Percentiles rank a stretch among this genome's conserved stretches.
Evolutionary conservation across 2,797 vertebrate genomes (phyloP).

Genomic region (Onychomys arenicola): DNA sequence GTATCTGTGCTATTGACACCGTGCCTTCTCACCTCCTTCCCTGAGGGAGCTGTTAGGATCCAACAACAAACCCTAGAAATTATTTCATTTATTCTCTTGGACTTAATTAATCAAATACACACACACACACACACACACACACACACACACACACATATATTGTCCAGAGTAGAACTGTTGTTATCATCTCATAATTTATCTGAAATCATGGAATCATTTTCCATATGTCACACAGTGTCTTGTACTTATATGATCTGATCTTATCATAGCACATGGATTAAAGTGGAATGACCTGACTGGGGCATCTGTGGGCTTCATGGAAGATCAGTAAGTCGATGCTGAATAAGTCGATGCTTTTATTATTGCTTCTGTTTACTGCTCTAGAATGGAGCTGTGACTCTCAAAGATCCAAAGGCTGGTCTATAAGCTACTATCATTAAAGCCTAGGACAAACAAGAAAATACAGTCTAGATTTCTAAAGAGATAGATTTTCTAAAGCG

Average conservation of each 20-base stretch:
- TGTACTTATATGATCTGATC: not conserved
- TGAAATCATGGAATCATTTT: conserved; percentile 28
- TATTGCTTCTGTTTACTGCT: not conserved
- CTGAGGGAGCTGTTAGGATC: too few relatives aligned
- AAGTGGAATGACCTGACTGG: not conserved
- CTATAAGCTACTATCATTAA: not conserved
- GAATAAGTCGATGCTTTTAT: not conserved
- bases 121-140: too few relatives aligned
- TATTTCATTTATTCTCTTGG: not conserved
- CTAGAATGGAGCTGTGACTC: not conserved
- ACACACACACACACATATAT: too few relatives aligned
- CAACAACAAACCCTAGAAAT: not conserved
- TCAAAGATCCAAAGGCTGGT: not conserved
- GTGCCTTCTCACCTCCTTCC: too few relatives aligned
- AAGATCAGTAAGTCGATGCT: not conserved
- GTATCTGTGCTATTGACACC: too few relatives aligned
- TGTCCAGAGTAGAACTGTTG: conserved; percentile 3
- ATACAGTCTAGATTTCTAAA: not conserved
- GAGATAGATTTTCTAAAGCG: not conserved
- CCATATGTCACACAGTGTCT: conserved; percentile 21
- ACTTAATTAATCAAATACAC: conserved; percentile 52
- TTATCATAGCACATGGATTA: not conserved
- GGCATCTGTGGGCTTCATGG: not conserved
- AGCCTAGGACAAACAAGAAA: not conserved
- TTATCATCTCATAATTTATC: conserved; percentile 27